Conservation (phyloP, 2,113 vertebrate species). For the Cynocephalus volans region DNA sequence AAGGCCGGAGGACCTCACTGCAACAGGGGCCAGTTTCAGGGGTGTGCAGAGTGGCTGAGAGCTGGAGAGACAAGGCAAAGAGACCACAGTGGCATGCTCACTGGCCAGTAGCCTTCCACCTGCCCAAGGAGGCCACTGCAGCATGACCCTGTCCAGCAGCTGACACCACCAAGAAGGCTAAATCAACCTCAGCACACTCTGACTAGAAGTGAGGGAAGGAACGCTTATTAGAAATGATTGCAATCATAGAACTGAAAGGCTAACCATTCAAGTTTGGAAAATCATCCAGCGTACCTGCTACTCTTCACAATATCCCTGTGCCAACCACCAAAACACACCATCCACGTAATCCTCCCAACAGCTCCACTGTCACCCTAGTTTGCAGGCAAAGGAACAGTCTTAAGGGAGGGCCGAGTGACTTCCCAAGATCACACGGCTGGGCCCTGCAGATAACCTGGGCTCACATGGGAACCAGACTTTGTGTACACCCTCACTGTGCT, state of each 20-base stretch:
- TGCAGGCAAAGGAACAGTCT: neutral
- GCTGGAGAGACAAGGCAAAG: neutral
- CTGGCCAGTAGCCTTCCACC: neutral
- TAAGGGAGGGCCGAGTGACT: neutral
- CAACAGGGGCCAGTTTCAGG: neutral
- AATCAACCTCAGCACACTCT: neutral
- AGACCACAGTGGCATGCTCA: neutral
- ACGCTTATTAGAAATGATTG: neutral
- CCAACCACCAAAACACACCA: neutral
- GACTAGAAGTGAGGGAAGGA: neutral
- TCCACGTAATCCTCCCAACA: neutral
- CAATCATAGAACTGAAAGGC: neutral
- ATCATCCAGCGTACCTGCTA: neutral
- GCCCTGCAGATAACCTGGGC: neutral
- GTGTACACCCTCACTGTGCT: neutral
- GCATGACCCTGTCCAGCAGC: neutral
- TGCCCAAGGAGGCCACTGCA: neutral
- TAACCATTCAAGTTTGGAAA: neutral
- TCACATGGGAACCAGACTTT: neutral
- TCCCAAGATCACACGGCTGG: neutral
- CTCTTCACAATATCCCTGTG: neutral
- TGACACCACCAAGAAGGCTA: neutral
- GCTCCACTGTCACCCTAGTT: neutral
- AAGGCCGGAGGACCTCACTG: neutral
- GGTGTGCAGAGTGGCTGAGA: neutral